Percentiles rank a stretch among this genome's conserved stretches.
Evolutionary conservation across 2,797 vertebrate species (phyloP).

Genomic region (Percopsis omiscomaycus): DNA sequence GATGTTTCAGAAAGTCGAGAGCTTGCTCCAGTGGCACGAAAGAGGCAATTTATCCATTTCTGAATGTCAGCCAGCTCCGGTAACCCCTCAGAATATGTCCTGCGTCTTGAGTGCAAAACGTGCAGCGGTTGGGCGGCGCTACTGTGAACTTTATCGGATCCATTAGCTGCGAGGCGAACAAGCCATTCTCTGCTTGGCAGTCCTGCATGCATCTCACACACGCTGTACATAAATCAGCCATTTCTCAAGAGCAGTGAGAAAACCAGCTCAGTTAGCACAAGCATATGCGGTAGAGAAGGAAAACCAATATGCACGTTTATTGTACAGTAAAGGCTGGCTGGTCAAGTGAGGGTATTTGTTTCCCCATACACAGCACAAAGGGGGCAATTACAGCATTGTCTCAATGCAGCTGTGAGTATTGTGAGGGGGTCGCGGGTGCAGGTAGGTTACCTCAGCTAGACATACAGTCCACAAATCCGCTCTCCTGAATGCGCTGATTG

Average conservation of each 20-base stretch:
- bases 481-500: background rate
- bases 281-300: conserved; percentile 51
- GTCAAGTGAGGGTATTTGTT: conserved; percentile 41
- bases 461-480: no score
- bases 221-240: conserved; percentile 58
- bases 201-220: conserved; percentile 43
- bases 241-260: conserved; percentile 67
- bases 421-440: no score
- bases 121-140: conserved; percentile 33
- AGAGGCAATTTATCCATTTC: conserved; percentile 32
- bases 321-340: conserved; percentile 36
- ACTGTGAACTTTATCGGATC: conserved; percentile 53
- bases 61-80: conserved; percentile 26
- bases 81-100: conserved; percentile 25
- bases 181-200: conserved; percentile 56
- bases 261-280: conserved; percentile 59
- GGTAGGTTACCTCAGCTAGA: no score
- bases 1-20: conserved; percentile 47
- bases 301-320: conserved; percentile 39
- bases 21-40: conserved; percentile 27
- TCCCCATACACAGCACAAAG: no score
- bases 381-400: no score
- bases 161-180: conserved; percentile 53
- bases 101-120: conserved; percentile 36
- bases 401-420: no score